Percentiles rank a stretch among this genome's conserved stretches.
Evolutionary conservation across 2,113 vertebrate species (phyloP).

Genomic region (Acanthochromis polyacanthus): DNA sequence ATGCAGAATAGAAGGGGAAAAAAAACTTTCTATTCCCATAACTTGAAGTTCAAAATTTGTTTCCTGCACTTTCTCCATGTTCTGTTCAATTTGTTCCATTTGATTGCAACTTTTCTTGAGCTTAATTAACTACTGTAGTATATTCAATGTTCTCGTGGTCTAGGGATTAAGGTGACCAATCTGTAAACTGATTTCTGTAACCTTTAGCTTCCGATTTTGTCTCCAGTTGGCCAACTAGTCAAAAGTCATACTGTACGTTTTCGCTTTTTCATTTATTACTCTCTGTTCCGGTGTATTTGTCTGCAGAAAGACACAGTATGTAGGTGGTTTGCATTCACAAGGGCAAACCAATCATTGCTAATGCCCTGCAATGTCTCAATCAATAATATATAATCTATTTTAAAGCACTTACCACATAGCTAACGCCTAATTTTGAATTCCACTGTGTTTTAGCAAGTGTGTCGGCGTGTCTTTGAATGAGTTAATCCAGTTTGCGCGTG

Average conservation of each 20-base stretch:
- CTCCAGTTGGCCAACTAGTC: not conserved
- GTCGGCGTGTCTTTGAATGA: constrained; percentile 73
- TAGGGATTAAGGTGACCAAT: not conserved
- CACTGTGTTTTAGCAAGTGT: constrained; percentile 62
- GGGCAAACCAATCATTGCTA: constrained; percentile 67
- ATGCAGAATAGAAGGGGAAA: not conserved
- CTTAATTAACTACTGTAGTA: constrained; percentile 17
- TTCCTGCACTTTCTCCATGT: not conserved
- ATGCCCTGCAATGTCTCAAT: constrained; percentile 62
- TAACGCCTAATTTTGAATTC: constrained; percentile 77
- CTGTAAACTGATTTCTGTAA: not conserved
- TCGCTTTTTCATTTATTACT: not conserved
- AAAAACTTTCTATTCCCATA: not conserved
- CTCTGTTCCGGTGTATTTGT: constrained; percentile 15
- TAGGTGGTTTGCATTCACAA: constrained; percentile 52
- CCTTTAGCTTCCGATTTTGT: constrained; percentile 9
- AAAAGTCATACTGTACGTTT: not conserved
- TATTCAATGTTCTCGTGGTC: not conserved
- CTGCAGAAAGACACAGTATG: constrained; percentile 4
- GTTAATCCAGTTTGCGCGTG: constrained; percentile 80
- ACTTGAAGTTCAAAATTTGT: not conserved
- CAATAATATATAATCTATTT: constrained; percentile 69
- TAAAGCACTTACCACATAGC: constrained; percentile 67
- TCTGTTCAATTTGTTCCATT: not conserved
- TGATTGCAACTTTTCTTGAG: not conserved